These are phyloP conservation scores for Orycteropus afer DNA, from an alignment of 2,113 vertebrate species.

Conservation along the genomic window DNA sequence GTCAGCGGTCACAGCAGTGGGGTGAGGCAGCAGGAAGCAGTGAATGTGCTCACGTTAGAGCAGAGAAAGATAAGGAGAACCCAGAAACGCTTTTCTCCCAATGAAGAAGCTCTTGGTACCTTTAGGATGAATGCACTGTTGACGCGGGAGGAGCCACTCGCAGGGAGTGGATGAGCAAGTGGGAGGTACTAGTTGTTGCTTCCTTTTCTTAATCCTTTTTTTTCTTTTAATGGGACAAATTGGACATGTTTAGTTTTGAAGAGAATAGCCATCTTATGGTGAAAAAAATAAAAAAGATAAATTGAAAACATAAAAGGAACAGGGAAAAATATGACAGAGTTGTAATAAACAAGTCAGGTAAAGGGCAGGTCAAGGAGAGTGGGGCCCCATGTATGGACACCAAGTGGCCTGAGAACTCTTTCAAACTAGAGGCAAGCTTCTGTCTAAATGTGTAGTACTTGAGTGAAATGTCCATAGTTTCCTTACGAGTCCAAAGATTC, in stretches of 20 bases:
- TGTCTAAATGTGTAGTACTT: rapidly evolving
- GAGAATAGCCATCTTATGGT: background rate
- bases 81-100: background rate
- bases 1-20: background rate
- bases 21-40: rapidly evolving
- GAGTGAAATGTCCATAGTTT: rapidly evolving
- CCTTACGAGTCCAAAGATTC: background rate
- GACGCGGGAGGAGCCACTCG: rapidly evolving
- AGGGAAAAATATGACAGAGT: no score
- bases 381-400: background rate
- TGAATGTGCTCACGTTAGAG: background rate
- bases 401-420: background rate
- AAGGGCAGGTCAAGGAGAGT: rapidly evolving
- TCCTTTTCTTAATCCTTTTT: background rate
- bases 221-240: background rate
- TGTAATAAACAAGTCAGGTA: background rate
- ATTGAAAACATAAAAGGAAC: background rate
- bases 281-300: background rate
- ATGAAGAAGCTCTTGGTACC: background rate
- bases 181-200: no score
- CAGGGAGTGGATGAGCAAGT: rapidly evolving
- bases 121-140: background rate
- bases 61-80: background rate
- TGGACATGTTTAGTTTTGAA: background rate
- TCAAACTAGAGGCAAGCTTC: background rate